A percentile compares a stretch with the other conserved stretches of the same genome.
Evolutionary conservation across 2,797 vertebrate species (phyloP).

Genomic region (Oryzias sinensis): DNA sequence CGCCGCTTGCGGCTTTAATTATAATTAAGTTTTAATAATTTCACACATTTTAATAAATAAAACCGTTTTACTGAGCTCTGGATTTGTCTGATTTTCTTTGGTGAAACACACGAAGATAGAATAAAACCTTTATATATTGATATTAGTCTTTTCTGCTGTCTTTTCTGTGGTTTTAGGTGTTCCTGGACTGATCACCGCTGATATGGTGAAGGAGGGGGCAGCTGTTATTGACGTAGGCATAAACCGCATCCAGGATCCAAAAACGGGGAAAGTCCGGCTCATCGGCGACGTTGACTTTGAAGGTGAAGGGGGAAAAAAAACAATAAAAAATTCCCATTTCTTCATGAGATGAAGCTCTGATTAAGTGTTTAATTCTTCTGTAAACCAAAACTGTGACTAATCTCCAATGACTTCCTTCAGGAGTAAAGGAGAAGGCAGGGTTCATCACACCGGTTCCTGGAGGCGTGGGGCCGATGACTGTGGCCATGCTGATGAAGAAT

Average conservation of each 20-base stretch:
- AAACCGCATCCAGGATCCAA: conserved; percentile 83
- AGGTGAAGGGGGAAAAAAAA: conserved; percentile 70
- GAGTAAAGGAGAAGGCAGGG: conserved; percentile 88
- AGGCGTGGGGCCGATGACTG: conserved; percentile 92
- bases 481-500: conserved; percentile 93
- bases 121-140: too few relatives aligned
- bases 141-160: too few relatives aligned
- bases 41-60: too few relatives aligned
- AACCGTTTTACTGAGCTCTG: not conserved
- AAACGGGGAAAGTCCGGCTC: conserved; percentile 83
- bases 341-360: too few relatives aligned
- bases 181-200: conserved; percentile 86
- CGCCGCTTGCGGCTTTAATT: too few relatives aligned
- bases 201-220: conserved; percentile 91
- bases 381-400: not conserved
- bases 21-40: too few relatives aligned
- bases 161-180: conserved; percentile 73
- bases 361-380: not conserved
- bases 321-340: not conserved
- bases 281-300: conserved; percentile 93
- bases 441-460: conserved; percentile 91
- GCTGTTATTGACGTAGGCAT: conserved; percentile 93
- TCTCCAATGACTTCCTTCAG: conserved; percentile 61
- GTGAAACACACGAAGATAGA: too few relatives aligned
- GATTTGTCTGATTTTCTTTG: not conserved